phyloP scores from a whole-genome alignment of 2,797 vertebrate species.

The Artibeus jamaicensis region DNA sequence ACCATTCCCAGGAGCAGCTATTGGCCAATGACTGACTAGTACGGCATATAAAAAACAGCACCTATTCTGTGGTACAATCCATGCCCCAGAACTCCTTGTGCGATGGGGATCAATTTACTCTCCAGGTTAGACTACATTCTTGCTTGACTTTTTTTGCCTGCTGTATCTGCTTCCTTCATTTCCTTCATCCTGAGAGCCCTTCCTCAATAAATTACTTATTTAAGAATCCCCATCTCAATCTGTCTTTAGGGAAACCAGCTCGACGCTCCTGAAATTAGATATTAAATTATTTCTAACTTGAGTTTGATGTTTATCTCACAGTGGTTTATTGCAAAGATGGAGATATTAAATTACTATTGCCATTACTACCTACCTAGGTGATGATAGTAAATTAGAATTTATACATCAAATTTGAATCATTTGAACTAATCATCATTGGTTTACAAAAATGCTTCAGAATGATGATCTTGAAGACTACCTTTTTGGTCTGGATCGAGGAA shows the following conservation, averaged over 20 bases:
- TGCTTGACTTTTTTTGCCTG: not conserved
- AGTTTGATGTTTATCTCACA: constrained; percentile 18
- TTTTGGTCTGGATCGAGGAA: not conserved
- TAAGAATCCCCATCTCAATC: not conserved
- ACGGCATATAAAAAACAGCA: not conserved
- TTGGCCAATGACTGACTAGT: not conserved
- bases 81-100: not conserved
- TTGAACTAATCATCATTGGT: not conserved
- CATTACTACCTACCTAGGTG: not conserved
- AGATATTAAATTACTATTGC: not conserved
- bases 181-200: not conserved
- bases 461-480: not conserved
- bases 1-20: not conserved
- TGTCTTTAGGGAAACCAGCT: not conserved
- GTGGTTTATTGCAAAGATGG: constrained; percentile 9
- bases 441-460: not conserved
- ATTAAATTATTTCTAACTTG: not conserved
- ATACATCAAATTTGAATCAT: not conserved
- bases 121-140: not conserved
- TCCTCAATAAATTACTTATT: not conserved
- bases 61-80: not conserved
- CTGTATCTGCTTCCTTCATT: not conserved
- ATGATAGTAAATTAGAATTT: constrained; percentile 31
- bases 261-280: not conserved
- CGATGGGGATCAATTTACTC: not conserved